Evolutionary conservation across 2,888 invertebrate species (phyloP).

Genomic region (Brachypalpus laphriformis): DNA sequence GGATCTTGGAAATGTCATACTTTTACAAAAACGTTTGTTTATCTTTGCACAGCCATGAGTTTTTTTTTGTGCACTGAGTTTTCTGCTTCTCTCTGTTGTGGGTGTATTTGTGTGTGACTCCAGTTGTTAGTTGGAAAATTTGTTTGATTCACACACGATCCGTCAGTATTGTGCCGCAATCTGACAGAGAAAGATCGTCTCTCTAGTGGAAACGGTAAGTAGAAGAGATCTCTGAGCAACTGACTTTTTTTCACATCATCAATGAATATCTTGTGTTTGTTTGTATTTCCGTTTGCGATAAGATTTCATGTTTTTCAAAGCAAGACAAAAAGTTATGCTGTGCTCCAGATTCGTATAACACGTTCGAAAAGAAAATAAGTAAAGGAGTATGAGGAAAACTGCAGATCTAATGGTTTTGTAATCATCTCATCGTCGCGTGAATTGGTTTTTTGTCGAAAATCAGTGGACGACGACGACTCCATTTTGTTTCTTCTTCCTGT

Average conservation of each 20-base stretch:
- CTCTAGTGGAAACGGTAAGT: constrained; percentile 52
- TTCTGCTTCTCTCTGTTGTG: constrained; percentile 26
- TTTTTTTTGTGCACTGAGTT: constrained; percentile 36
- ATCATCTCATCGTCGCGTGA: constrained; percentile 34
- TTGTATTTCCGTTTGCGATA: constrained; percentile 69
- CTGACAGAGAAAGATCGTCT: constrained; percentile 60
- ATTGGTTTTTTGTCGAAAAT: constrained; percentile 52
- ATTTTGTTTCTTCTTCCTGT: constrained; percentile 66
- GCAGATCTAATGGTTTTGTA: constrained; percentile 31
- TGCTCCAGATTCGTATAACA: constrained; percentile 45
- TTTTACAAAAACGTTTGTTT: constrained; percentile 47
- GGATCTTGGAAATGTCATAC: constrained; percentile 26
- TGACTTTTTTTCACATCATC: constrained; percentile 8
- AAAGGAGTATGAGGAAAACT: constrained; percentile 25
- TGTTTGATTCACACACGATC: constrained; percentile 58
- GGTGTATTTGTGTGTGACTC: constrained; percentile 38
- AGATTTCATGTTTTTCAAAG: constrained; percentile 40
- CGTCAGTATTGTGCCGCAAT: constrained; percentile 66
- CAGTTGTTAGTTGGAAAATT: constrained; percentile 35
- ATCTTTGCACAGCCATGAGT: constrained; percentile 59
- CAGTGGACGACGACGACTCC: constrained; percentile 55
- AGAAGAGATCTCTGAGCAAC: constrained; percentile 27
- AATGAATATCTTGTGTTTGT: constrained; percentile 48
- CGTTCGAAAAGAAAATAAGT: background rate
- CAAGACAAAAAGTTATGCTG: constrained; percentile 32